Evolutionary conservation across 2,797 vertebrate species (phyloP).

Genomic region (Esox lucius): DNA sequence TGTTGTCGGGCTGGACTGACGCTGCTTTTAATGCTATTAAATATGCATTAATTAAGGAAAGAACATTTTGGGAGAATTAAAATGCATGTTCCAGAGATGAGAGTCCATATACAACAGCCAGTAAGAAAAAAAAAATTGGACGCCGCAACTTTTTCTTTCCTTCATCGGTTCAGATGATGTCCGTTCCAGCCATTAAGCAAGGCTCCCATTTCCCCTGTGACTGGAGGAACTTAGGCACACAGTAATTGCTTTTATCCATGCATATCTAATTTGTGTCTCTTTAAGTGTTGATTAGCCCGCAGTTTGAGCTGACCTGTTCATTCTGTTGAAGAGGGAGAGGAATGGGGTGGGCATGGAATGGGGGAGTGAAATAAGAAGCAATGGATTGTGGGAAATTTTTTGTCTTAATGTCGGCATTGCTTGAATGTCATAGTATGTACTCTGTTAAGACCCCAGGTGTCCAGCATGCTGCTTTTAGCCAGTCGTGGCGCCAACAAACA

Average conservation of each 20-base stretch:
- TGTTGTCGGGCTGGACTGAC: not conserved
- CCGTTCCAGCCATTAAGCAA: conserved; percentile 75
- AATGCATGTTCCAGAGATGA: conserved; percentile 4
- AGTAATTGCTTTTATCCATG: conserved; percentile 83
- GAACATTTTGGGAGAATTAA: not conserved
- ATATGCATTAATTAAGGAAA: not conserved
- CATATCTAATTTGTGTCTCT: conserved; percentile 86
- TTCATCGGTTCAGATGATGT: conserved; percentile 65
- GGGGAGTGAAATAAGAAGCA: not conserved
- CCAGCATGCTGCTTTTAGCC: too few relatives aligned
- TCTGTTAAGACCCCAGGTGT: too few relatives aligned
- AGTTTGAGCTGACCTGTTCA: conserved; percentile 82
- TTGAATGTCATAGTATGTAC: not conserved
- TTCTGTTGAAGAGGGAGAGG: conserved; percentile 37
- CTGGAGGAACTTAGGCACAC: conserved; percentile 80
- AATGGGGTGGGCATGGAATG: not conserved
- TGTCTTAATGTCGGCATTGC: not conserved
- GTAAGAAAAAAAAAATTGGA: not conserved
- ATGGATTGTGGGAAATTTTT: not conserved
- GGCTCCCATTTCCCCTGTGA: conserved; percentile 71
- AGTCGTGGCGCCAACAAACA: not conserved
- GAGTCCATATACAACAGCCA: not conserved
- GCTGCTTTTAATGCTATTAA: not conserved
- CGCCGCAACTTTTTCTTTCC: conserved; percentile 45
- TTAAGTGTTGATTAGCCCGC: conserved; percentile 85